These are phyloP conservation scores for Microchirus variegatus DNA, from an alignment of 2,797 vertebrate species.

Conservation along the genomic window DNA sequence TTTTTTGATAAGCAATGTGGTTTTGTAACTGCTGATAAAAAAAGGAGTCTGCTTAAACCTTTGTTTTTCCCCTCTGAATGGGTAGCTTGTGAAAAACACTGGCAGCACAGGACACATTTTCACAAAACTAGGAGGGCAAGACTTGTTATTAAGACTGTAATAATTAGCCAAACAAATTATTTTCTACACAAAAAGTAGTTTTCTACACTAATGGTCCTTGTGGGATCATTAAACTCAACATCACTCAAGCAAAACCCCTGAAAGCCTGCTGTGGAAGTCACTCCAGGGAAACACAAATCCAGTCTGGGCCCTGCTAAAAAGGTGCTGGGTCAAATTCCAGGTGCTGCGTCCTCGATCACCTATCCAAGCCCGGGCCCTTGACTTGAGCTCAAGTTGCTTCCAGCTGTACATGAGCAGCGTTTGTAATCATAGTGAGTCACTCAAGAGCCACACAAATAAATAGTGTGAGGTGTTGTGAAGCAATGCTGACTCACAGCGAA, in stretches of 20 bases:
- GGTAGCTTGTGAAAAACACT: not conserved
- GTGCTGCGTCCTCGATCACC: conserved; percentile 54
- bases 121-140: not conserved
- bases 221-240: conserved; percentile 32
- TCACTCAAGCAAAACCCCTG: conserved; percentile 18
- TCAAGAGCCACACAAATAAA: conserved; percentile 68
- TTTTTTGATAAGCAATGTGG: not conserved
- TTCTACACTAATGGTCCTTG: not conserved
- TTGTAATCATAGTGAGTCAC: conserved; percentile 68
- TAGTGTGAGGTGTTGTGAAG: conserved; percentile 66
- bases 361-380: conserved; percentile 28
- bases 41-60: not conserved
- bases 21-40: not conserved
- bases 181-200: not conserved
- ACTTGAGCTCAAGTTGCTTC: conserved; percentile 59
- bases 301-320: conserved; percentile 44
- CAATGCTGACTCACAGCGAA: conserved; percentile 72
- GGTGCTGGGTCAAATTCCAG: conserved; percentile 64
- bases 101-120: not conserved
- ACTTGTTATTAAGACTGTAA: conserved; percentile 8
- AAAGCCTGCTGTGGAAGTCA: conserved; percentile 34
- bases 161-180: conserved; percentile 25
- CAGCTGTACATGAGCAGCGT: conserved; percentile 58
- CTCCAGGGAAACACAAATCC: conserved; percentile 52
- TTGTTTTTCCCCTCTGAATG: conserved; percentile 3